Conservation (phyloP, 2,797 vertebrate species). For the Channa striata region DNA sequence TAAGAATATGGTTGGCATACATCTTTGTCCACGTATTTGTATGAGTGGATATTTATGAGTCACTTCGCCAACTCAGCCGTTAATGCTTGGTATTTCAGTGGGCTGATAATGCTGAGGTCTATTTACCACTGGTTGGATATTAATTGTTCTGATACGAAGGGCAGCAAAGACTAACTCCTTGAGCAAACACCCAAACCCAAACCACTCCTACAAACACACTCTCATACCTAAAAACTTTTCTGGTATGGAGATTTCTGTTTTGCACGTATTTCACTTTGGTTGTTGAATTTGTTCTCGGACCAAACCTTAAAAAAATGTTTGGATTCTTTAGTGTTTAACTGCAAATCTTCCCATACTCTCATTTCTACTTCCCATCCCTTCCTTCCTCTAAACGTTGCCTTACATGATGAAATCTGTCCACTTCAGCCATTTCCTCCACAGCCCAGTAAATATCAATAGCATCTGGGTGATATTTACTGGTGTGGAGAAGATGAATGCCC, state of each 20-base stretch:
- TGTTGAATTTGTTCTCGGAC: background rate
- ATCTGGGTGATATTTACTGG: constrained; percentile 78
- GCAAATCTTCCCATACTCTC: no score
- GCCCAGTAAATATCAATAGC: constrained; percentile 71
- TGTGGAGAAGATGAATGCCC: constrained; percentile 77
- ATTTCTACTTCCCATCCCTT: background rate
- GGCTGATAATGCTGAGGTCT: constrained; percentile 40
- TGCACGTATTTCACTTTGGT: background rate
- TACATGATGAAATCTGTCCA: constrained; percentile 42
- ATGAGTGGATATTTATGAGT: constrained; percentile 14
- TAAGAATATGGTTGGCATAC: background rate
- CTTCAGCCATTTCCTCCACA: constrained; percentile 43
- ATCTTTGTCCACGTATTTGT: background rate
- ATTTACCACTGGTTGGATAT: constrained; percentile 60
- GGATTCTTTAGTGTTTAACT: no score
- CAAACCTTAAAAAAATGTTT: background rate
- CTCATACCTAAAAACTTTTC: background rate
- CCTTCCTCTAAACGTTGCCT: constrained; percentile 18
- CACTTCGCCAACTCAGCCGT: constrained; percentile 22
- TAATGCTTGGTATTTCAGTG: constrained; percentile 32
- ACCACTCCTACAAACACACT: constrained; percentile 42
- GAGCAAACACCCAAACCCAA: constrained; percentile 61
- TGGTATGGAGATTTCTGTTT: constrained; percentile 20
- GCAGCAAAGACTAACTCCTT: constrained; percentile 54
- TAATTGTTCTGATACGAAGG: constrained; percentile 63